Conservation (phyloP, 2,113 vertebrate genomes). For the Sinocyclocheilus rhinocerous region DNA sequence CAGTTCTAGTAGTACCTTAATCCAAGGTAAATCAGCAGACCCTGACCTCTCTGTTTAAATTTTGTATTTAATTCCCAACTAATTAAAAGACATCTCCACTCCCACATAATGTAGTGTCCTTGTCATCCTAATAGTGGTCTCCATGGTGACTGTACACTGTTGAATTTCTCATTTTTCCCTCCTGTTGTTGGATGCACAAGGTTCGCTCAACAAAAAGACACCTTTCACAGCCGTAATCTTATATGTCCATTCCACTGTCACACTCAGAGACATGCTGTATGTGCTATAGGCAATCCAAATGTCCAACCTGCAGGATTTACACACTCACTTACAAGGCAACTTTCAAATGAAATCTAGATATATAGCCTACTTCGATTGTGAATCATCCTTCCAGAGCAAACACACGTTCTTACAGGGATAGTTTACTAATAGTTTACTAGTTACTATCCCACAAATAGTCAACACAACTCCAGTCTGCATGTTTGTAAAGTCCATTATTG, state of each 20-base stretch:
- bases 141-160: constrained; percentile 65
- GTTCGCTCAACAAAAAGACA: constrained; percentile 36
- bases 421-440: background rate
- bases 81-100: constrained; percentile 34
- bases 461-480: background rate
- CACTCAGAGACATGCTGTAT: background rate
- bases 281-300: background rate
- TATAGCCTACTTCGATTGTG: background rate
- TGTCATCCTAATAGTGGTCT: constrained; percentile 57
- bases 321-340: background rate
- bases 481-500: background rate
- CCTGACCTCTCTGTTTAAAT: constrained; percentile 22
- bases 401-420: background rate
- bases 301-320: background rate
- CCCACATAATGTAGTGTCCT: constrained; percentile 28
- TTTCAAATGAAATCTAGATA: background rate
- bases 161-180: constrained; percentile 48
- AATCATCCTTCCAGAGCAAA: background rate
- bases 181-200: constrained; percentile 27
- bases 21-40: background rate
- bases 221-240: constrained; percentile 25
- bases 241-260: background rate
- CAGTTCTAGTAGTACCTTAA: background rate
- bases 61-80: constrained; percentile 11
- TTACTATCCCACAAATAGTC: too few relatives aligned